Percentiles rank a stretch among this genome's conserved stretches.
These are phyloP conservation scores for Hemitrygon akajei DNA, from an alignment of 2,797 vertebrate species.

Conservation along the genomic window DNA sequence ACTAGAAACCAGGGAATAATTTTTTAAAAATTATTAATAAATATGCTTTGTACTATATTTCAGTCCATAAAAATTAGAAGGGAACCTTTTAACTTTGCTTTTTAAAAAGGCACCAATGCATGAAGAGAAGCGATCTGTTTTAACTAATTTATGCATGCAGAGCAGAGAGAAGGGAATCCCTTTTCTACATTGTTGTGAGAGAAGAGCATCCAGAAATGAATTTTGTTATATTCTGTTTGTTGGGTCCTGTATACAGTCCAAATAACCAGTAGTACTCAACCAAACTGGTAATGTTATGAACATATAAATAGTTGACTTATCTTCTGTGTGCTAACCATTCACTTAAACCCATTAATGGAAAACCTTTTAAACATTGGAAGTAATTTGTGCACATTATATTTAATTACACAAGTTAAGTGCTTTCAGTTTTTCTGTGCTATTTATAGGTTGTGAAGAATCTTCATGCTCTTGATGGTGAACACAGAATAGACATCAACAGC, in stretches of 20 bases:
- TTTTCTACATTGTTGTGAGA: neutral
- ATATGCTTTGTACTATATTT: neutral
- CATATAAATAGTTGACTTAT: neutral
- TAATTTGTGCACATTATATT: neutral
- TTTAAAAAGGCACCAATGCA: neutral
- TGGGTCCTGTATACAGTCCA: neutral
- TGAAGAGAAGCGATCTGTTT: neutral
- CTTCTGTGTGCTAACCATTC: neutral
- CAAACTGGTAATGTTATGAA: neutral
- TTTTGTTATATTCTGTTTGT: neutral
- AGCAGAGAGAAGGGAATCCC: too few relatives aligned
- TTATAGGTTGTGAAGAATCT: constrained; percentile 82
- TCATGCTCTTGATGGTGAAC: constrained; percentile 73
- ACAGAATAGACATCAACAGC: constrained; percentile 77
- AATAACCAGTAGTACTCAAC: neutral
- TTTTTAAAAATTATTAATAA: neutral
- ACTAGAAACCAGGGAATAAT: neutral
- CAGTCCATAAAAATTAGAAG: neutral
- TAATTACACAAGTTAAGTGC: constrained; percentile 36
- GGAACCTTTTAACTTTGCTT: neutral
- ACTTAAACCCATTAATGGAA: neutral
- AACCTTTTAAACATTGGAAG: neutral
- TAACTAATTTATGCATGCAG: neutral
- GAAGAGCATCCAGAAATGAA: neutral
- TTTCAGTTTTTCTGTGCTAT: constrained; percentile 48